Base-by-base conservation (phyloP, 2,888 invertebrate species). In the Caenorhabditis sp. region DNA sequence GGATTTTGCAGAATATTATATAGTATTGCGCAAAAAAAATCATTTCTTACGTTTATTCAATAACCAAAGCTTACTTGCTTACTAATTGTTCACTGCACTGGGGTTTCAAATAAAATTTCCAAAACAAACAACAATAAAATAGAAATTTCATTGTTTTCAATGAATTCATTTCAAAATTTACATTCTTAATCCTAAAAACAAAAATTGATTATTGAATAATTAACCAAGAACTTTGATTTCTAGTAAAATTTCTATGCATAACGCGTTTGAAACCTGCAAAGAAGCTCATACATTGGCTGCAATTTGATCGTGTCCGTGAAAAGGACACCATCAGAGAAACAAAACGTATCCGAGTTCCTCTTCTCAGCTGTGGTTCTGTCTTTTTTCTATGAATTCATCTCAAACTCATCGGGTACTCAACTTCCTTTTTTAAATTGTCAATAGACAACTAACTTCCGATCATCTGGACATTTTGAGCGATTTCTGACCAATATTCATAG, bases 161-260 rank as follows among this genome's bases (percentile, higher is more conserved):
- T n/a, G n/a, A n/a, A n/a, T n/a, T n/a, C n/a, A n/a, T n/a, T n/a
- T n/a, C n/a, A n/a, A n/a, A n/a, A n/a, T n/a, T n/a, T n/a, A n/a
- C n/a, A n/a, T n/a, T n/a, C n/a, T n/a, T n/a, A n/a, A n/a, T n/a
- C n/a, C n/a, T n/a, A n/a, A n/a, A n/a, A n/a, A n/a, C n/a, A n/a
- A n/a, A n/a, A n/a, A n/a, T n/a, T n/a, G n/a, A n/a, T n/a, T n/a
- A n/a, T n/a, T n/a, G n/a, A n/a, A n/a, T n/a, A n/a, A n/a, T n/a
- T n/a, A n/a, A n/a, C n/a, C n/a, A n/a, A 72, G 72, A 72, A 64
- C 64, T 58, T 37, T 72, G 72, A 62, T 22, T 35, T 26, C 40
- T 37, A 8, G 18, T 18, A 18, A 13, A 24, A 53, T 2, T 40
- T 24, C 3, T n/a, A 13, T 50, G 32, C 55, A 50, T 37, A 65